Base-by-base conservation (phyloP, 2,797 vertebrate genomes). In the Eospalax fontanierii region DNA sequence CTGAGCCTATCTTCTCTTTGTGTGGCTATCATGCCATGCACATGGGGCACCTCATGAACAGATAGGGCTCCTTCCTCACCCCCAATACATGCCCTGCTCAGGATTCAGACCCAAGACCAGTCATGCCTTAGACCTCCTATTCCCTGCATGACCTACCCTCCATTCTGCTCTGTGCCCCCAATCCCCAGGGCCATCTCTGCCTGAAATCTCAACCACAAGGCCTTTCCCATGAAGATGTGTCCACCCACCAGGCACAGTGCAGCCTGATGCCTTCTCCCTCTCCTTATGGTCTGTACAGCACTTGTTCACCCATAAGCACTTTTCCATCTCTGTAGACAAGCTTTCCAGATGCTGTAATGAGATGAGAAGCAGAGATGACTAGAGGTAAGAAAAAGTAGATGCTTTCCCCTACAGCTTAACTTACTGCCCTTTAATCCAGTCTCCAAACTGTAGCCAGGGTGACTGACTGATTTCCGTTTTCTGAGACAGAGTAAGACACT, bases 181-280 rank as follows among this genome's bases (percentile, higher is more conserved):
- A 85, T 46, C 46, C 43, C 65, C 68, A 73, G 7, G 73, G 61
- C 66, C 54, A n/a, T 14, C 2, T 63, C 65, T 40, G 9, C 10
- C 68, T 30, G 26, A 68, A 68, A 65, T 40, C 46, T 79, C 88
- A 81, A 46, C 73, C 4, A 33, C 35, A 82, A 73, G 66, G 30
- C 16, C 15, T 4, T 50, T 21, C 40, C 26, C 22, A 10, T 0
- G 4, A 35, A 57, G 68, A 33, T 0, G 0, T 19, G 35, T 6
- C 75, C 54, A 63, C 33, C 93, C 11, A 24, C 63, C 2, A 1
- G 70, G 63, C 28, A 28, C 71, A 38, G 4, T 33, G 19, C 28
- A 19, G 35, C 79, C n/a, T 4, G 26, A 1, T 28, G 26, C 8
- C 61, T 43, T 46, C 16, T 35, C 19, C 57, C 9, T 10, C 15